Base-by-base conservation (phyloP, 2,797 vertebrate genomes). In the Telmatherina bonti region DNA sequence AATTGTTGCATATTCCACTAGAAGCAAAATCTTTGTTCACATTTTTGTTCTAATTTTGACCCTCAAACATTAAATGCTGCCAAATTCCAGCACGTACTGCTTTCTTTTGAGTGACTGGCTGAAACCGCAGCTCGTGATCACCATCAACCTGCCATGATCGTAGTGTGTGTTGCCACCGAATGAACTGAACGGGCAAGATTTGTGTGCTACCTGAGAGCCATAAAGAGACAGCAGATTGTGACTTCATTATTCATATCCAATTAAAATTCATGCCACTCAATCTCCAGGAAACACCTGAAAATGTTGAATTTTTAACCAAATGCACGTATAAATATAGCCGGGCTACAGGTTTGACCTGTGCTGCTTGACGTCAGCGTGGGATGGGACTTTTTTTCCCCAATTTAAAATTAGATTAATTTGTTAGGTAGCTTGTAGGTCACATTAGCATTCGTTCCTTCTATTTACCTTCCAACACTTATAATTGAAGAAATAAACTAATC, bases 181-280 rank as follows among this genome's bases (percentile, higher is more conserved):
- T 73, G 15, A 75, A 35, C 41, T 47, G n/a, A 47, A 70, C 66
- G 38, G 30, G 60, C 6, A 30, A 33, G 13, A 53, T 53, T 59
- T 49, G 26, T 67, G 62, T 56, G 57, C 58, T 55, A 41, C 33
- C 26, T 69, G 52, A 73, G 56, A 36, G 61, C 70, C 72, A 36
- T 79, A 82, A 71, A 78, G 58, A 72, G 68, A 64, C 53, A 62
- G 54, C 72, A 82, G 79, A 74, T 67, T 84, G 70, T 41, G 5
- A 63, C 24, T 90, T 38, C 63, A 89, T 88, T 85, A 88, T 89
- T 90, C 62, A 91, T 78, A 3, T 56, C 13, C 45, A 76, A 82
- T 90, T 85, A 83, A 87, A 88, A 90, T 87, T 84, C 43, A 84
- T 87, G 75, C 56, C 27, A 7, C 33, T 67, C 45, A 59, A 78